Base-by-base conservation (phyloP, 1,140 invertebrate species). In the Danaus melanippus region DNA sequence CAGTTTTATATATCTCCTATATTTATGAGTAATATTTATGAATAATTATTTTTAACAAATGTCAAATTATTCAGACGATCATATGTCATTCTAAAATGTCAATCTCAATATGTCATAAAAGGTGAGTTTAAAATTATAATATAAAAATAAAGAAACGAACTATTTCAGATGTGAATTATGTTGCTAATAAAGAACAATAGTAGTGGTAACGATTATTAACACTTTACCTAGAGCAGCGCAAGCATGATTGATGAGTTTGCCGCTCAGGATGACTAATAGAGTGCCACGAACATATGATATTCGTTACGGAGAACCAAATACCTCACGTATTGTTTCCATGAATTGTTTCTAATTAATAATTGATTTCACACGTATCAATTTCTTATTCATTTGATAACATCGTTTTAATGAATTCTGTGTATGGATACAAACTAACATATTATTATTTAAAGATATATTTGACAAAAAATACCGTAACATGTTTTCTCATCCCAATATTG, bases 171-270 rank as follows among this genome's bases (percentile, higher is more conserved):
- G 43, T 49, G 51, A 56, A 60, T 64, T 50, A 66, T 50, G 60
- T 49, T 45, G n/a, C 42, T 66, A 66, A 59, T 62, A 62, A 59
- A 59, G 69, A 79, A 79, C 73, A 82, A 82, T 76, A 70, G 69
- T 63, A 64, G 51, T 62, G 58, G 68, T 65, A 66, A 61, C 73
- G 66, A 82, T 79, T 79, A 82, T 78, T 84, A 84, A 82, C 81
- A 83, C 76, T 84, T 80, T 81, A 76, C 71, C 60, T 69, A 66
- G 67, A 66, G 21, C 21, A 32, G 63, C 64, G 60, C 62, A 58
- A 58, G 61, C 59, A 82, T 84, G 80, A 84, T 84, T 81, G 78
- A 84, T 84, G 80, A 80, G 64, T 64, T 64, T 53, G 46, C 64
- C 60, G 56, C 60, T 63, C 60, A 67, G 66, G 60, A 77, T 83